Evolutionary conservation across 2,888 invertebrate genomes (phyloP), one percentile per base, ranked within the genome.

Genomic region (Neocrepidodera transversa): DNA sequence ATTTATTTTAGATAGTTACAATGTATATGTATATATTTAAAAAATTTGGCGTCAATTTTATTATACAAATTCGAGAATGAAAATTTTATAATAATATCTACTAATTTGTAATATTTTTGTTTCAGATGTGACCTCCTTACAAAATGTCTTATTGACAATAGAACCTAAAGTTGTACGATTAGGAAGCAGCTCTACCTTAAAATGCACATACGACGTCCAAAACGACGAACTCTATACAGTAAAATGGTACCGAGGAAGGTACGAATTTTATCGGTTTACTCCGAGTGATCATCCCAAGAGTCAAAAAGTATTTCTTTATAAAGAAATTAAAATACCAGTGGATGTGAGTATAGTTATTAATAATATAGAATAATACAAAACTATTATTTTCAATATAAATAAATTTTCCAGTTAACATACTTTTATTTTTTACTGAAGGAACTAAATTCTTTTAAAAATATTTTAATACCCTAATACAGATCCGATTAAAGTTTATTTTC

Each of bases 241-340:
- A 63, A 93, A 93, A 82, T 93, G 92, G 90, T 93, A 93, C 80
- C 84, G 93, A 56, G 93, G 93, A 3, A 85, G 82, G 73, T 84
- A 88, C 73, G 93, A 94, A 82, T 93, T 93, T 81, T 93, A 91
- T 81, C 84, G 93, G 66, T 93, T 86, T 75, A 88, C 90, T 8
- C 93, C 93, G 0, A 85, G 85, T 70, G 91, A 92, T 70, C 79
- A 79, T n/a, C 90, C 90, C 3, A 60, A 51, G 2, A 83, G 84
- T 42, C 88, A 86, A 3, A 91, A 90, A 79, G 86, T 87, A 57
- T 93, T 93, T 79, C 85, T 86, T 49, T 82, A 88, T 65, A 83
- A 86, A 10, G 92, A 91, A 64, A 23, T 23, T 6, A n/a, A n/a
- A n/a, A 89, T 93, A 64, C 84, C 86, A 70, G 90, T 93, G 50